Conservation (phyloP, 2,113 vertebrate genomes). For the Scopus umbretta region DNA sequence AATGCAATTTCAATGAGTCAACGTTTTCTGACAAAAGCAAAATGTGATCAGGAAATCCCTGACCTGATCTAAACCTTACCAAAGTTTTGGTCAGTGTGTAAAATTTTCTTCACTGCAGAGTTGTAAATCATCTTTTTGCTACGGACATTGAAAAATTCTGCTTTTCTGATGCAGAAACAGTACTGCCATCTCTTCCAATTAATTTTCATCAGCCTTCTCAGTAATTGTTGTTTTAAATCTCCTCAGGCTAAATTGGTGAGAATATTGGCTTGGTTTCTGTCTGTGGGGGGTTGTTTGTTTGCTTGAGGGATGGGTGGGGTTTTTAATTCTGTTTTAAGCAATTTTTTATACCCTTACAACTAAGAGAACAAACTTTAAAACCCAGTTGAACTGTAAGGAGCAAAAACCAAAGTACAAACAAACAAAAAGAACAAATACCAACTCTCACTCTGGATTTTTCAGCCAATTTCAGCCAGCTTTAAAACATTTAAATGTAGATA, state of each 20-base stretch:
- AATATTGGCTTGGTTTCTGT: not conserved
- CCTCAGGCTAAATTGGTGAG: not conserved
- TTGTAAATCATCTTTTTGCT: constrained; percentile 1
- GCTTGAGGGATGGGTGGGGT: no score
- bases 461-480: not conserved
- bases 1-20: not conserved
- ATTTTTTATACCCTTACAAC: not conserved
- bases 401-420: not conserved
- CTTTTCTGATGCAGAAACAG: not conserved
- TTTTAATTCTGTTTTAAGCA: not conserved
- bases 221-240: not conserved
- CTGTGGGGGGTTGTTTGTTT: not conserved
- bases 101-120: not conserved
- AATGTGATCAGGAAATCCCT: constrained; percentile 4
- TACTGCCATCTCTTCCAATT: not conserved
- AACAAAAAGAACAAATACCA: not conserved
- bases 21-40: not conserved
- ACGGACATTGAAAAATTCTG: not conserved
- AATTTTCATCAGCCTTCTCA: not conserved
- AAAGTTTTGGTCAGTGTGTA: not conserved
- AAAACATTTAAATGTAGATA: not conserved
- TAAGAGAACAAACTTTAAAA: not conserved
- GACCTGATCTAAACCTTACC: not conserved
- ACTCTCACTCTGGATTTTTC: not conserved
- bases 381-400: not conserved